Conservation (phyloP, 2,888 invertebrate species). For the Phyllotreta striolata region DNA sequence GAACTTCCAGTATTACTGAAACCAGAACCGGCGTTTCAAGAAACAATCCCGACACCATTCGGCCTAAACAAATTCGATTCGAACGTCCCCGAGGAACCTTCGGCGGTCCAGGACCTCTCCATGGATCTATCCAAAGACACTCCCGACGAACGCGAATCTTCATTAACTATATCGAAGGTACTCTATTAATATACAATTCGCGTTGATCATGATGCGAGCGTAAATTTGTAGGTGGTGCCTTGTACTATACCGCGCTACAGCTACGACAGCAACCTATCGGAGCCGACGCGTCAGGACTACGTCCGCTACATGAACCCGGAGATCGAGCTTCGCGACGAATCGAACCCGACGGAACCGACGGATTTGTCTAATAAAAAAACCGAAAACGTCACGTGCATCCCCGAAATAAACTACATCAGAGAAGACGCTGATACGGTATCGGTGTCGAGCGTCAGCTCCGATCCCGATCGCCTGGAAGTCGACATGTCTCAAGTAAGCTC, state of each 20-base stretch:
- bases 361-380: slow-evolving; percentile 58
- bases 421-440: slow-evolving; percentile 54
- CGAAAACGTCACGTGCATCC: slow-evolving; percentile 59
- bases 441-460: slow-evolving; percentile 75
- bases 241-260: slow-evolving; percentile 40
- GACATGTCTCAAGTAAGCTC: slow-evolving; percentile 69
- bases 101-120: slow-evolving; percentile 11
- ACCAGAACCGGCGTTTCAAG: slow-evolving; percentile 35
- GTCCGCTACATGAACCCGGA: slow-evolving; percentile 17
- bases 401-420: slow-evolving; percentile 59
- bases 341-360: slow-evolving; percentile 53
- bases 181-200: background rate
- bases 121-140: slow-evolving; percentile 20
- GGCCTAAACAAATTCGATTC: background rate
- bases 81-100: slow-evolving; percentile 2
- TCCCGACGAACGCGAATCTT: slow-evolving; percentile 39
- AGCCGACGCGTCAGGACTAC: slow-evolving; percentile 17
- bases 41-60: slow-evolving; percentile 28
- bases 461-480: slow-evolving; percentile 78
- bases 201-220: no score
- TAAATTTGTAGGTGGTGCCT: slow-evolving; percentile 39
- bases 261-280: slow-evolving; percentile 23
- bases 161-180: slow-evolving; percentile 16
- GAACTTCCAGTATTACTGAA: slow-evolving; percentile 45
- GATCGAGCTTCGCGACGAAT: background rate